Conservation (phyloP, 23 tunicate species). For the Botrylloides violaceus region DNA sequence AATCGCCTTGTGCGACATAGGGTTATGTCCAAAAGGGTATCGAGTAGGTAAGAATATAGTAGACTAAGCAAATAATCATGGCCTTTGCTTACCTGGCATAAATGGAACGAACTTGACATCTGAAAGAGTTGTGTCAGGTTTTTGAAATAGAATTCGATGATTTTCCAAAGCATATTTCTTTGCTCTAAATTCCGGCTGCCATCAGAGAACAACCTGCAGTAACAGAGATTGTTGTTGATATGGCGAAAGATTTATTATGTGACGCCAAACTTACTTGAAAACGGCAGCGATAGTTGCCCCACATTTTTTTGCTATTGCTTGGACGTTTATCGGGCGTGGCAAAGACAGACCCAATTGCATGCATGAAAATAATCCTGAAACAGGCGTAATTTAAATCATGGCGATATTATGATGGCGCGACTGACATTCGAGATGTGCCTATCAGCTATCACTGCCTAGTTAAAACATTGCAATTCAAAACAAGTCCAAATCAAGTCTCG, state of each 20-base stretch:
- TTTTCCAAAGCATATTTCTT: slow-evolving; percentile 10
- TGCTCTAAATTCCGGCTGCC: slow-evolving; percentile 1
- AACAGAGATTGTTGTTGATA: background rate
- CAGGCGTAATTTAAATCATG: background rate
- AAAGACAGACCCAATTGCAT: background rate
- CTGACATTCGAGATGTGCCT: too few relatives aligned
- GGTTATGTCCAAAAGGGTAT: too few relatives aligned
- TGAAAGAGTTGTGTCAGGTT: slow-evolving; percentile 11
- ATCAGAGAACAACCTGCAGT: slow-evolving; percentile 10
- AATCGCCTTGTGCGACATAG: too few relatives aligned
- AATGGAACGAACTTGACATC: background rate
- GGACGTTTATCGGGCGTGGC: too few relatives aligned
- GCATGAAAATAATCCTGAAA: slow-evolving; percentile 12
- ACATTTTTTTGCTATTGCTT: background rate
- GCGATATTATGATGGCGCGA: too few relatives aligned
- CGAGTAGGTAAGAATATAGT: too few relatives aligned
- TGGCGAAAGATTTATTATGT: background rate
- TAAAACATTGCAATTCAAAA: too few relatives aligned
- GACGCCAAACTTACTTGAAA: slow-evolving; percentile 7
- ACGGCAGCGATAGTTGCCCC: background rate
- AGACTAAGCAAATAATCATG: background rate
- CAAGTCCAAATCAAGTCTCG: too few relatives aligned
- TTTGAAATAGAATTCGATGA: background rate
- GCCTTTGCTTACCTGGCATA: slow-evolving; percentile 6
- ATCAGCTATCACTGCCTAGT: too few relatives aligned